These are phyloP conservation scores for human (Homo sapiens) DNA, from an alignment of 2,113 vertebrate genomes.

Conservation along the genomic window DNA sequence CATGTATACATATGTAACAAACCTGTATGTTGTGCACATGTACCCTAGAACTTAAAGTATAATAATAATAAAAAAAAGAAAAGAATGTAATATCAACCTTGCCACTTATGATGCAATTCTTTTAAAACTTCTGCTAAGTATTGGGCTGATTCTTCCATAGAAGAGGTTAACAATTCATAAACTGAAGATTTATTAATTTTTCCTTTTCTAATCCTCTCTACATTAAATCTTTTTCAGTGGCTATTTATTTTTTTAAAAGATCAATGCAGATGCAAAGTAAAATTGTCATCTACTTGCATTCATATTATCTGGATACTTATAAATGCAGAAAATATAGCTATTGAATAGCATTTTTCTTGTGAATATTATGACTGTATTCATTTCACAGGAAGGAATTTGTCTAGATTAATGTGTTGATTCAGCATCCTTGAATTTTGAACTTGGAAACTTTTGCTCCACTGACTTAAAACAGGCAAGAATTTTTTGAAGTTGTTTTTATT, in stretches of 20 bases:
- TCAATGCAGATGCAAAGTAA: conserved; percentile 24
- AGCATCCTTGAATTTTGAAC: not conserved
- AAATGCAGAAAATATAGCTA: not conserved
- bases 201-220: conserved; percentile 9
- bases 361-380: not conserved
- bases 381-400: not conserved
- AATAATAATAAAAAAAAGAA: not conserved
- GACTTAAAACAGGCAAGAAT: not conserved
- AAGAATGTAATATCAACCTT: conserved; percentile 67
- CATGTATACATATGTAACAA: too few relatives aligned
- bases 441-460: not conserved
- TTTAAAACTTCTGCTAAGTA: conserved; percentile 64
- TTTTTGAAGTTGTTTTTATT: not conserved
- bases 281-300: not conserved
- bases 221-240: conserved; percentile 50
- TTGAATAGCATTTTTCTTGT: not conserved
- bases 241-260: conserved; percentile 35
- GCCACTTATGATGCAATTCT: conserved; percentile 60
- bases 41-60: too few relatives aligned
- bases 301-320: conserved; percentile 31
- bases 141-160: conserved; percentile 61
- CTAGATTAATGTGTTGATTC: not conserved
- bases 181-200: conserved; percentile 55
- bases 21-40: too few relatives aligned
- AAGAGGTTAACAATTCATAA: conserved; percentile 66